Base-by-base conservation (phyloP, 2,113 vertebrate species). In the Guaruba guarouba region DNA sequence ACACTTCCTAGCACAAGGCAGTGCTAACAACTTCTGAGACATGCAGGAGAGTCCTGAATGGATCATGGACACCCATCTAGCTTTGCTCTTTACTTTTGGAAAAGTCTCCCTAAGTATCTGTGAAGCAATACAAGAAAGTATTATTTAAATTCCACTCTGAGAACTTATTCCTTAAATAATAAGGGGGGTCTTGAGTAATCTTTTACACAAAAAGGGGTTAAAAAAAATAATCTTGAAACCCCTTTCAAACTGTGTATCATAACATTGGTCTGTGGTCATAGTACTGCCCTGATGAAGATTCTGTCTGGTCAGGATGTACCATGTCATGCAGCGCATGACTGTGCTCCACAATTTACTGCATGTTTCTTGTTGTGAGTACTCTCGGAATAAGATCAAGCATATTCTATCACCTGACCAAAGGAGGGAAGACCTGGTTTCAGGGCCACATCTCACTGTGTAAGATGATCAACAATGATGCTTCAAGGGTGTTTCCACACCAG, bases 251-350 rank as follows among this genome's bases (percentile, higher is more conserved):
- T 33, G 17, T 10, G 1, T n/a, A 33, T 67, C 25, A 15, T 17
- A 19, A n/a, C 49, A 18, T 10, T 15, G 46, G 33, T 37, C 52
- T 67, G 29, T 43, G 57, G 75, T 73, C 67, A 35, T 52, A 70
- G 39, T 4, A 29, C 22, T 43, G 64, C 28, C 23, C 81, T n/a
- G 17, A 66, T 4, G 37, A 7, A 23, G 31, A 11, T 14, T 19
- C 27, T 28, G 6, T 22, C 35, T 24, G 31, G 19, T 39, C 41
- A 61, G 64, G 46, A 57, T 7, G 20, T 54, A 17, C 51, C 46
- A 7, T 2, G 0, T 28, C 78, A 31, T 7, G 33, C 4, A 1
- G 31, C 12, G 22, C 43, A 24, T 37, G 12, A 15, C 14, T 19
- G 8, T 8, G 28, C 68, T 71, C 35, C 46, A 33, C 52, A 16